Evolutionary conservation across 2,113 vertebrate species (phyloP).

Genomic region (Anoplopoma fimbria): DNA sequence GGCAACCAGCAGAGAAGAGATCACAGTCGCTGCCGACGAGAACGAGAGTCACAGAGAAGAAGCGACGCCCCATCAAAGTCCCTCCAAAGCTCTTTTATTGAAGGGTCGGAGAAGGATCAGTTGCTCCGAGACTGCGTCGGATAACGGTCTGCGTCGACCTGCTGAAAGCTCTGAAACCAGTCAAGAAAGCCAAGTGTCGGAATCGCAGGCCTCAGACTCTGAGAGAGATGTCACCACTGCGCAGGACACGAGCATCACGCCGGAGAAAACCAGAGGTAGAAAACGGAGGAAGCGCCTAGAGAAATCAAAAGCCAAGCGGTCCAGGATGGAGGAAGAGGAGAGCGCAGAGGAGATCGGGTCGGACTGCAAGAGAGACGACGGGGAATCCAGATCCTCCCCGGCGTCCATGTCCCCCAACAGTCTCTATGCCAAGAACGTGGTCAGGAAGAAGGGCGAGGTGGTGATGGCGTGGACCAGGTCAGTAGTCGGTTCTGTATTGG

Average conservation of each 20-base stretch:
- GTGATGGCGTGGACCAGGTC: slow-evolving; percentile 96
- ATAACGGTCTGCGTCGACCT: background rate
- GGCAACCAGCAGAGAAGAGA: background rate
- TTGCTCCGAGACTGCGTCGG: background rate
- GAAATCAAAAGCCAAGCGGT: slow-evolving; percentile 71
- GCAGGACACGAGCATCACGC: background rate
- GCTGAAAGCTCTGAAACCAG: slow-evolving; percentile 1
- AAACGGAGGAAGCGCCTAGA: slow-evolving; percentile 76
- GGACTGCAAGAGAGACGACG: slow-evolving; percentile 31
- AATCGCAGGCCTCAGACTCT: background rate
- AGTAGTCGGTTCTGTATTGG: slow-evolving; percentile 13
- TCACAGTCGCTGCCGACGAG: background rate
- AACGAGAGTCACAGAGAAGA: background rate
- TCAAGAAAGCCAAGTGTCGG: slow-evolving; percentile 1
- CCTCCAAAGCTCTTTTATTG: background rate
- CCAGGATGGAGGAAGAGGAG: slow-evolving; percentile 73
- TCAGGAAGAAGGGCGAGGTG: slow-evolving; percentile 95
- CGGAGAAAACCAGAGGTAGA: slow-evolving; percentile 31
- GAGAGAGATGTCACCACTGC: slow-evolving; percentile 1
- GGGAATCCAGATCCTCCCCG: slow-evolving; percentile 11
- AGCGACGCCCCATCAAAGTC: background rate
- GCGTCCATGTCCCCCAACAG: slow-evolving; percentile 80
- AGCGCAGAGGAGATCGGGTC: slow-evolving; percentile 65
- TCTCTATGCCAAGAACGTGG: slow-evolving; percentile 93
- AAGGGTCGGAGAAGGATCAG: too few relatives aligned